phyloP scores from a whole-genome alignment of 1,140 invertebrate species.

The Brachionus calyciflorus region DNA sequence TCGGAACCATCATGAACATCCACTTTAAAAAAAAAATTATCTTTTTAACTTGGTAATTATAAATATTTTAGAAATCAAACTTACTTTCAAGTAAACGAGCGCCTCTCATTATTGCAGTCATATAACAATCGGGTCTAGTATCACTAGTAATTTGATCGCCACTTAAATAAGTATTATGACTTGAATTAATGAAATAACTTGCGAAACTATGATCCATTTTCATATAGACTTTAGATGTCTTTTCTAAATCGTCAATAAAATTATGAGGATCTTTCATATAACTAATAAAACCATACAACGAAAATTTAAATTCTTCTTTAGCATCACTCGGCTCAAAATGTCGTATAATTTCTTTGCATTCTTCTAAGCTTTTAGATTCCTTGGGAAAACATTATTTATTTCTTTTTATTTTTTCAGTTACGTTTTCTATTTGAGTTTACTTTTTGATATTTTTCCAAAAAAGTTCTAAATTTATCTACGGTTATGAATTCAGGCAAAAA shows the following conservation, averaged over 20 bases:
- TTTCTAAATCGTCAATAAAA: neutral
- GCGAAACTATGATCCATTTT: conserved; percentile 14
- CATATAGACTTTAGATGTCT: neutral
- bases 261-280: conserved; percentile 27
- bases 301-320: conserved; percentile 29
- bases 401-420: no score
- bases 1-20: conserved; percentile 30
- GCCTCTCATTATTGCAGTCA: conserved; percentile 23
- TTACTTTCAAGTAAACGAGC: conserved; percentile 31
- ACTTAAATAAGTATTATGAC: conserved; percentile 46
- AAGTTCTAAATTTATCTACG: neutral
- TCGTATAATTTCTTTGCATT: conserved; percentile 12
- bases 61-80: no score
- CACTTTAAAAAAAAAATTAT: neutral
- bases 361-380: conserved; percentile 13
- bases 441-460: conserved; percentile 47
- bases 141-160: conserved; percentile 44
- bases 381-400: no score
- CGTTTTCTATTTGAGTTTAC: no score
- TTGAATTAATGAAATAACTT: conserved; percentile 36
- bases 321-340: conserved; percentile 16
- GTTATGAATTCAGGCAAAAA: conserved; percentile 5
- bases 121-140: conserved; percentile 9
- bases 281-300: conserved; percentile 15
- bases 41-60: no score